Evolutionary conservation across 2,113 vertebrate species (phyloP).

Genomic region (Chiloscyllium plagiosum): DNA sequence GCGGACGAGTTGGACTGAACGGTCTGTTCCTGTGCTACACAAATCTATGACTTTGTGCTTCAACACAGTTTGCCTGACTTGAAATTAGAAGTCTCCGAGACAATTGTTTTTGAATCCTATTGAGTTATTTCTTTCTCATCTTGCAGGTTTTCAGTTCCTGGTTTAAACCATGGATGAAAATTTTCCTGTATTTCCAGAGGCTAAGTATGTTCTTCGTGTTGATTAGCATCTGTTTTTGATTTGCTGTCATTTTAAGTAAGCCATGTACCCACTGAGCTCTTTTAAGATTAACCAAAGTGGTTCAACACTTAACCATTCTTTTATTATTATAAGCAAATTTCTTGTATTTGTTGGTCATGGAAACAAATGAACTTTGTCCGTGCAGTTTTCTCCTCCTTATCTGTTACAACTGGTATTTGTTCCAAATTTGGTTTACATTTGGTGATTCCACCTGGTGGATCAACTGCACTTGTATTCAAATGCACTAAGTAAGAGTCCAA

Average conservation of each 20-base stretch:
- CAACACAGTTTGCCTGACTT: not conserved
- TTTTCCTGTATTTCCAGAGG: not conserved
- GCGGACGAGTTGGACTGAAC: too few relatives aligned
- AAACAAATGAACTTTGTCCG: not conserved
- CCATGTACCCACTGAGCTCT: too few relatives aligned
- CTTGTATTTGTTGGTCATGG: not conserved
- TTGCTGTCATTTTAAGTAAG: not conserved
- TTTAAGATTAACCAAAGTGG: not conserved
- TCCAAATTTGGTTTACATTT: not conserved
- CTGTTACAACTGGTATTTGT: not conserved
- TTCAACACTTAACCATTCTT: not conserved
- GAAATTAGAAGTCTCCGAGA: not conserved
- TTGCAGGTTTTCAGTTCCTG: not conserved
- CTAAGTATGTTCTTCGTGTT: not conserved
- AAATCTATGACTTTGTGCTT: too few relatives aligned
- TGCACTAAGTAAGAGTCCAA: not conserved
- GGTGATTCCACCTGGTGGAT: not conserved
- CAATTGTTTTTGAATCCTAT: not conserved
- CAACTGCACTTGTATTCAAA: not conserved
- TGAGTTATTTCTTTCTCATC: not conserved
- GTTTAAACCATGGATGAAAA: conserved; percentile 30
- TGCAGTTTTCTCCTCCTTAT: too few relatives aligned
- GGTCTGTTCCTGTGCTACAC: too few relatives aligned
- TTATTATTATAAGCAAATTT: not conserved
- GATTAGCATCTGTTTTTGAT: not conserved